Evolutionary conservation across 2,888 invertebrate genomes (phyloP), one percentile per base, ranked within the genome.

Genomic region (Tuta absoluta): DNA sequence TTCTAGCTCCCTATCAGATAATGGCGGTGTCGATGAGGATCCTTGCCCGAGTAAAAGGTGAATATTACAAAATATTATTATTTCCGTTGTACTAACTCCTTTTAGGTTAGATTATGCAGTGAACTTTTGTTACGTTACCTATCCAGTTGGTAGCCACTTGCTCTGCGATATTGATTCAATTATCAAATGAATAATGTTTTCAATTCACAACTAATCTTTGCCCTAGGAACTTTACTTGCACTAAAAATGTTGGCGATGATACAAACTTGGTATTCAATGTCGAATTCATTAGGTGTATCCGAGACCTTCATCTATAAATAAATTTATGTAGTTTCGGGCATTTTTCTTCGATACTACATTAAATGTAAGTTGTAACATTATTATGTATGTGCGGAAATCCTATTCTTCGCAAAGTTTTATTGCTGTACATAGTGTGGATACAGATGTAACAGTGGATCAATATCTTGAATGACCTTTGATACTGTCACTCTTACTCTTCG

Each of bases 11-110:
- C 72, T 72, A 69, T 72, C 73, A 66, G 73, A 85, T 76, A 80
- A 94, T 94, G 93, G 93, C 93, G 80, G 92, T 93, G 75, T 89
- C 93, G 72, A 89, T 91, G 72, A 88, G 93, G 81, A 89, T 93
- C 86, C 88, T 94, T 76, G 88, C 91, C 72, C 91, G 92, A 77
- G 86, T 92, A 71, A 92, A 92, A 89, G 93, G 94, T 93, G 89
- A 90, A 71, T 68, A 60, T 37, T 17, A 24, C 12, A 19, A 19
- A 11, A 14, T 57, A 28, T 21, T 56, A 33, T 33, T 33, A 8
- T 24, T 17, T 17, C 4, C 28, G 17, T n/a, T 17, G 21, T 48
- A 45, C 23, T 17, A n/a, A 53, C 8, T 51, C 14, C 24, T 61
- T 51, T 51, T 64, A 64, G 33, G 56, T 56, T 56, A 56, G 23